These are phyloP conservation scores for Rhodeus uyekii DNA, from an alignment of 2,797 vertebrate species.

Conservation along the genomic window DNA sequence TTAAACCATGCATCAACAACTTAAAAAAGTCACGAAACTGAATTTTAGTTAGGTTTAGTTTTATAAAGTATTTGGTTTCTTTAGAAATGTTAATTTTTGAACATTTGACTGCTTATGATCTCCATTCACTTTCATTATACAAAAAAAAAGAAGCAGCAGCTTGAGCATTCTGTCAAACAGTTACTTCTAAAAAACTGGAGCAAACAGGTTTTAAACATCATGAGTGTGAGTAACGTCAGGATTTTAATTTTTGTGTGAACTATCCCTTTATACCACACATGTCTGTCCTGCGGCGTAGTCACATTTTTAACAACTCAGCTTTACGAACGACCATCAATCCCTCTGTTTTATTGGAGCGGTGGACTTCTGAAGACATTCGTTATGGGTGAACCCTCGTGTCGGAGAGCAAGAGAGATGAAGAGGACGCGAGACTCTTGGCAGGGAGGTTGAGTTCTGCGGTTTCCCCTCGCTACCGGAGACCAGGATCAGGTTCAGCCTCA, in stretches of 20 bases:
- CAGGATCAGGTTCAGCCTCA: conserved; percentile 35
- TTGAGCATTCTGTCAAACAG: not conserved
- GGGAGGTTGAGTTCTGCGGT: conserved; percentile 16
- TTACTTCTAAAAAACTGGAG: not conserved
- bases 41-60: not conserved
- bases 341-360: not conserved
- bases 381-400: conserved; percentile 9
- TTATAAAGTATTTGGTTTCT: not conserved
- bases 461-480: conserved; percentile 29
- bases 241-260: not conserved
- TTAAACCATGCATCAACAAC: not conserved
- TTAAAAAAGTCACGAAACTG: not conserved
- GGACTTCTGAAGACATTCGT: conserved; percentile 19
- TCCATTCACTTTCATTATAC: not conserved
- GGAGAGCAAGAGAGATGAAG: conserved; percentile 1
- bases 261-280: not conserved
- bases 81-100: not conserved
- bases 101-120: not conserved
- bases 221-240: not conserved
- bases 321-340: conserved; percentile 13
- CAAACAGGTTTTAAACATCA: not conserved
- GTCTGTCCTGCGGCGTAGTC: not conserved
- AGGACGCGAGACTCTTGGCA: conserved; percentile 24
- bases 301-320: conserved; percentile 19
- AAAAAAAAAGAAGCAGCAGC: not conserved